These are phyloP conservation scores for Chloropsis hardwickii DNA, from an alignment of 2,113 vertebrate species.

Conservation along the genomic window DNA sequence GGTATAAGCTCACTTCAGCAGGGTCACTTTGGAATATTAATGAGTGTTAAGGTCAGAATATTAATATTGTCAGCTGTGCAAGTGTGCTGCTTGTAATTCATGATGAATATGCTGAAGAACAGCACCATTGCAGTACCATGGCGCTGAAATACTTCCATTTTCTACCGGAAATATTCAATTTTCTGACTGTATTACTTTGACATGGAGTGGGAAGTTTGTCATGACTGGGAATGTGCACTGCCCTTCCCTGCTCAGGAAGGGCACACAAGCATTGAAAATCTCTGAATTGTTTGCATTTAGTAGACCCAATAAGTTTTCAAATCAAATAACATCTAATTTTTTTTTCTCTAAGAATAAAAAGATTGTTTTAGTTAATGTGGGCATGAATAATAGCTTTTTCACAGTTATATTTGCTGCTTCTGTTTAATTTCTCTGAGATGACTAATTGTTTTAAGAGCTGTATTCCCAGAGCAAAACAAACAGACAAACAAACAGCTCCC, in stretches of 20 bases:
- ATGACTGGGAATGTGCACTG: neutral
- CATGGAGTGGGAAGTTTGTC: neutral
- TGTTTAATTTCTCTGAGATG: slow-evolving; percentile 49
- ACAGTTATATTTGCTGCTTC: slow-evolving; percentile 4
- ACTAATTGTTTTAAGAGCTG: slow-evolving; percentile 50
- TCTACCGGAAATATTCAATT: neutral
- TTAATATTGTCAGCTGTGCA: neutral
- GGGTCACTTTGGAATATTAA: neutral
- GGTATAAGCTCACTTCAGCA: neutral
- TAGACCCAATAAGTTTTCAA: neutral
- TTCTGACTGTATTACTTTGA: neutral
- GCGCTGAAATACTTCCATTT: neutral
- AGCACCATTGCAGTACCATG: neutral
- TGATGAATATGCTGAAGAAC: neutral
- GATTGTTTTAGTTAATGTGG: neutral
- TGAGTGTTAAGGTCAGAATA: slow-evolving; percentile 11
- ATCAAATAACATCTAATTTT: neutral
- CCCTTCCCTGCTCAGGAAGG: neutral
- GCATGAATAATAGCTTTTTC: slow-evolving; percentile 36
- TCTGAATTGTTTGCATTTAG: neutral
- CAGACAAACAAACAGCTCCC: neutral
- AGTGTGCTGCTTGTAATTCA: neutral
- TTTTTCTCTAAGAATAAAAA: neutral
- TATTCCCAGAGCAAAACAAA: slow-evolving; percentile 20
- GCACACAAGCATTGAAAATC: neutral